Percentiles rank a stretch among this genome's conserved stretches.
Conservation (phyloP, 1,140 invertebrate species). For the Phocides pigmalion region DNA sequence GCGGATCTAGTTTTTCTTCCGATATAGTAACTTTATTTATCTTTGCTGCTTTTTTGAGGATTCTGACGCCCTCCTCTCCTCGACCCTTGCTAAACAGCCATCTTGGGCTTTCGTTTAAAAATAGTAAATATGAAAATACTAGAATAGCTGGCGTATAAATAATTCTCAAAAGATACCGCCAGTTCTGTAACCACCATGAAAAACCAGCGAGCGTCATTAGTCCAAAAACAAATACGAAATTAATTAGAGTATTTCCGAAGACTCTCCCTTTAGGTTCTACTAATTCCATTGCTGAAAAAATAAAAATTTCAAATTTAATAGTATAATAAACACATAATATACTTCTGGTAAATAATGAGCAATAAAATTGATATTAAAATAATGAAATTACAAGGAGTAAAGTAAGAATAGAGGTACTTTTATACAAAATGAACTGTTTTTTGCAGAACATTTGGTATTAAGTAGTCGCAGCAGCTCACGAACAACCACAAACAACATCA, state of each 20-base stretch:
- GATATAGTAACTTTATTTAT: conserved; percentile 86
- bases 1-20: conserved; percentile 74
- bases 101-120: conserved; percentile 87
- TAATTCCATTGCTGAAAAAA: conserved; percentile 86
- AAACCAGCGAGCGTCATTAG: conserved; percentile 87
- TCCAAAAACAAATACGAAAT: conserved; percentile 88
- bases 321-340: no score
- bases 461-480: no score
- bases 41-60: conserved; percentile 85
- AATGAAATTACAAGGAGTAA: no score
- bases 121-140: conserved; percentile 85
- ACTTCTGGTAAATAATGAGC: no score
- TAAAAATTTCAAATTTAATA: no score
- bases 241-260: conserved; percentile 89
- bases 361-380: no score
- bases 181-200: conserved; percentile 88
- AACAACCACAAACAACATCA: no score
- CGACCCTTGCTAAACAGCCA: conserved; percentile 88
- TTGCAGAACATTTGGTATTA: no score
- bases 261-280: conserved; percentile 89
- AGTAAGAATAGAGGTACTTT: no score
- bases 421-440: no score
- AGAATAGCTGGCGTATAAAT: conserved; percentile 87
- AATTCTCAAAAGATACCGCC: conserved; percentile 87
- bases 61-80: conserved; percentile 80